These are phyloP conservation scores for Oceanodroma leucorhoa DNA, from an alignment of 2,797 vertebrate species.

Conservation along the genomic window DNA sequence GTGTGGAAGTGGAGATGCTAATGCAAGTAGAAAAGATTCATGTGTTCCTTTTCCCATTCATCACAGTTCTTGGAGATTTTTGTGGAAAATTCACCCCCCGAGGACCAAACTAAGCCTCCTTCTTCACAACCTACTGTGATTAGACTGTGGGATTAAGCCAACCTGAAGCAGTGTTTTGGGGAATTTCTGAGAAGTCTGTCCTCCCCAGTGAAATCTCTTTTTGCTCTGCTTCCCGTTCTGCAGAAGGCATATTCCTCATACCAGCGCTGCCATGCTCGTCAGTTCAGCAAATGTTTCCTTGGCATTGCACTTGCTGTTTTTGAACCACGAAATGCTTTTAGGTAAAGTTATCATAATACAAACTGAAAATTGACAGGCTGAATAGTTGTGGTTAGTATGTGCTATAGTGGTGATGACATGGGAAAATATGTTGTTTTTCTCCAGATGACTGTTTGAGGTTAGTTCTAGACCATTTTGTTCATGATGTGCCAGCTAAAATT, in stretches of 20 bases:
- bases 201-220: not conserved
- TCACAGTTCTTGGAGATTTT: not conserved
- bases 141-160: not conserved
- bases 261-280: not conserved
- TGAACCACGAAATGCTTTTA: slow-evolving; percentile 51
- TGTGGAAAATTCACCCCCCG: not conserved
- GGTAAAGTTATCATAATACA: slow-evolving; percentile 65
- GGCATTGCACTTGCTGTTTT: slow-evolving; percentile 58
- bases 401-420: slow-evolving; percentile 44
- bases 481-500: slow-evolving; percentile 28
- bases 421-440: slow-evolving; percentile 49
- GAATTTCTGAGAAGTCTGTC: not conserved
- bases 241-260: slow-evolving; percentile 5
- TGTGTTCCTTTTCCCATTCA: not conserved
- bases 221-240: not conserved
- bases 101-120: not conserved
- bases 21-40: not conserved
- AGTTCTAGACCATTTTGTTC: slow-evolving; percentile 42
- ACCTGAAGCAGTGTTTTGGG: not conserved
- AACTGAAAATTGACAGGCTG: slow-evolving; percentile 66
- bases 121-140: not conserved
- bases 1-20: not conserved
- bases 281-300: slow-evolving; percentile 35
- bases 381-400: slow-evolving; percentile 63
- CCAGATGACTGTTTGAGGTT: slow-evolving; percentile 40